Evolutionary conservation across 1,140 invertebrate species (phyloP).

Genomic region (Colletes latitarsis): DNA sequence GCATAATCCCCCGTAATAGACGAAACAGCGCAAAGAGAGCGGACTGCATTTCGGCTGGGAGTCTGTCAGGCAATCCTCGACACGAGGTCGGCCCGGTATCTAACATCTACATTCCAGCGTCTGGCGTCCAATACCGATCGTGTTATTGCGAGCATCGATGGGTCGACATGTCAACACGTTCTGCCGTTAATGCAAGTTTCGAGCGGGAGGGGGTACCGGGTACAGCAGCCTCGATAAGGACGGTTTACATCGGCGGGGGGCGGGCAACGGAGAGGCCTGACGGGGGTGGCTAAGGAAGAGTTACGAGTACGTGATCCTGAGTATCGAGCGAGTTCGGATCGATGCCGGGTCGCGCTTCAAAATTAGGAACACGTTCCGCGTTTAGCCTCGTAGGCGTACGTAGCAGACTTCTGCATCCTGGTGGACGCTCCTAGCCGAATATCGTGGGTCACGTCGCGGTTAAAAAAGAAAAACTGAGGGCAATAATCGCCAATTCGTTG

Average conservation of each 20-base stretch:
- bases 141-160: slow-evolving; percentile 26
- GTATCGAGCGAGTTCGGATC: slow-evolving; percentile 58
- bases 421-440: not conserved
- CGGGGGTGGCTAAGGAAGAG: slow-evolving; percentile 58
- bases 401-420: not conserved
- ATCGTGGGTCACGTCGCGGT: not conserved
- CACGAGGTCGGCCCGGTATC: not conserved
- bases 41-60: not conserved
- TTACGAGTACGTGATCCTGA: slow-evolving; percentile 62
- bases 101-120: slow-evolving; percentile 9
- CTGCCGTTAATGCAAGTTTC: slow-evolving; percentile 50
- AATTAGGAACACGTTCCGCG: slow-evolving; percentile 62
- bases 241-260: slow-evolving; percentile 51
- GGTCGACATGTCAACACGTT: slow-evolving; percentile 51
- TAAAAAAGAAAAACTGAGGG: no score
- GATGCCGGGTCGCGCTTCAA: slow-evolving; percentile 48
- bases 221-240: slow-evolving; percentile 57
- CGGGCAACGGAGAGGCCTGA: slow-evolving; percentile 54
- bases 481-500: no score
- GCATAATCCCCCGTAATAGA: slow-evolving; percentile 13
- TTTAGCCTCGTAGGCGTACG: slow-evolving; percentile 42
- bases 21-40: slow-evolving; percentile 17
- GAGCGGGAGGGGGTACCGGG: slow-evolving; percentile 20
- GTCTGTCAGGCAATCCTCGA: not conserved
- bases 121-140: slow-evolving; percentile 24